phyloP scores from a whole-genome alignment of 1,140 invertebrate genomes.

The Periplaneta americana region DNA sequence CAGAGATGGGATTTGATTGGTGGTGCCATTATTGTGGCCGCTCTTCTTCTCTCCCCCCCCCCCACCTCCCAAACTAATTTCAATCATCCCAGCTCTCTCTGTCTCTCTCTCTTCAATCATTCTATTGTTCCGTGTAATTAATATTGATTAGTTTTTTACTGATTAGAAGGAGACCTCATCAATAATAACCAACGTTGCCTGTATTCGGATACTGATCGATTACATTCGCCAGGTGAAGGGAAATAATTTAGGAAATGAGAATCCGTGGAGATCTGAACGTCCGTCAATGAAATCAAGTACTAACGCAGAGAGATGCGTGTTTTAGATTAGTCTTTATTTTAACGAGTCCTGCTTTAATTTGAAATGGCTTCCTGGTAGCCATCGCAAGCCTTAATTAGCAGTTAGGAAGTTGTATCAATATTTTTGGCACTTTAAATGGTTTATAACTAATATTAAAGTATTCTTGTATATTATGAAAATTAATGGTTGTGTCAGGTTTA shows the following conservation, averaged over 20 bases:
- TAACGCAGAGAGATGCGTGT: not conserved
- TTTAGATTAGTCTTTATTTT: not conserved
- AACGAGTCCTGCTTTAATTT: not conserved
- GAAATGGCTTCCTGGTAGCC: not conserved
- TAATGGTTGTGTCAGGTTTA: no score
- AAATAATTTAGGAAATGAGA: not conserved
- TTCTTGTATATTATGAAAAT: no score
- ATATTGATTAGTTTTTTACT: not conserved
- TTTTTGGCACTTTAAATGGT: not conserved
- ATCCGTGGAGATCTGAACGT: not conserved
- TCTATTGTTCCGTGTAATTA: not conserved
- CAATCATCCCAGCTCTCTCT: not conserved
- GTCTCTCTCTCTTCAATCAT: not conserved
- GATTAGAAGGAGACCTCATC: not conserved
- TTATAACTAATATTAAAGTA: not conserved
- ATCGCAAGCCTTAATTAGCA: not conserved
- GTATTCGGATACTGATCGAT: not conserved
- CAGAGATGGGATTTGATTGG: not conserved
- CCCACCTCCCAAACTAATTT: not conserved
- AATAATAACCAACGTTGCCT: not conserved
- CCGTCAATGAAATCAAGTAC: no score
- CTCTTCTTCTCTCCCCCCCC: no score
- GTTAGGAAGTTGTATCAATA: not conserved
- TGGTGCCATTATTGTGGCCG: not conserved
- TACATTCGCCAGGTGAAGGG: not conserved